Evolutionary conservation across 2,113 vertebrate genomes (phyloP), one percentile per base, ranked within the genome.

Genomic region (Aspidoscelis tigris): DNA sequence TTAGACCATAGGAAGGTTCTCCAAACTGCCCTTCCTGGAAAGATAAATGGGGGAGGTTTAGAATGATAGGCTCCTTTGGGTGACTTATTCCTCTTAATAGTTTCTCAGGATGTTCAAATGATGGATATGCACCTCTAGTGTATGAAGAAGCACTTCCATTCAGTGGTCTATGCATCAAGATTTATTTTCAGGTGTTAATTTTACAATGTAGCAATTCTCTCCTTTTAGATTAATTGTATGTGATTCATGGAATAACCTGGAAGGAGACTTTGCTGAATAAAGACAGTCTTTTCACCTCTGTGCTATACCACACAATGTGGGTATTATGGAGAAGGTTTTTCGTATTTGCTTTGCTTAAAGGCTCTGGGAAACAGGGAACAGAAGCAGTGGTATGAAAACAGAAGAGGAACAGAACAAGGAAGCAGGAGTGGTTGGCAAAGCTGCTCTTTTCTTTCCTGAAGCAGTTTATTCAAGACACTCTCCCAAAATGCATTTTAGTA

Each of bases 391-490:
- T 79, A 26, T n/a, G 21, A n/a, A 58, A 69, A 75, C 55, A 47
- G 83, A 86, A 76, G 5, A 47, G 26, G 41, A 89, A 84, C 43
- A n/a, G 75, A 80, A 83, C 2, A 66, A 24, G 70, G 65, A 84
- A 64, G 33, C 8, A 71, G 70, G 22, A 69, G 70, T 43, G 18
- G 55, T 10, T 44, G 43, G 39, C 53, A 14, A 3, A 84, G 61
- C 6, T 72, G 0, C 72, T 33, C 9, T 11, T 5, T 86, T 76
- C 26, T 88, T 20, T 43, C 85, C 83, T 81, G 50, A 64, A 79
- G 58, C 50, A 70, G 61, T 88, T 64, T 2, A 39, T 81, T 33
- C 75, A 89, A 76, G 84, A 71, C 7, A 61, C 7, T 44, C 85
- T 74, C 53, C 4, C 16, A 81, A 76, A 89, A 87, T 72, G 4